phyloP scores from a whole-genome alignment of 2,113 vertebrate genomes.

The Heterochromis multidens region DNA sequence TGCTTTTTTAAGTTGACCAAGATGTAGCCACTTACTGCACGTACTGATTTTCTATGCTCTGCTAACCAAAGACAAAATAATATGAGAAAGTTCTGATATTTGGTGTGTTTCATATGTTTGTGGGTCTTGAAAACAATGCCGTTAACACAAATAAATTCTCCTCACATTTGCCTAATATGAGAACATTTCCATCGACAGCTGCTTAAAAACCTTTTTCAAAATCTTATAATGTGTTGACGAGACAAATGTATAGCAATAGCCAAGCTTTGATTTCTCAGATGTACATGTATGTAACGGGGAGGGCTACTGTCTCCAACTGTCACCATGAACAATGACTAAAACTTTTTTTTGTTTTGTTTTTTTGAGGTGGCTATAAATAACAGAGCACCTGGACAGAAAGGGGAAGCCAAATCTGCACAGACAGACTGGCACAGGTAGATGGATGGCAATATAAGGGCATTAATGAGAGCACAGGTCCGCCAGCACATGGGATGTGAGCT shows the following conservation, averaged over 20 bases:
- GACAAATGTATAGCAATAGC: not conserved
- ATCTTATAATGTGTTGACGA: not conserved
- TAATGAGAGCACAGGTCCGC: constrained; percentile 40
- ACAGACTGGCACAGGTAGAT: constrained; percentile 44
- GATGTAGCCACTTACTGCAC: not conserved
- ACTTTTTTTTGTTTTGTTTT: not conserved
- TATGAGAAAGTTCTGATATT: not conserved
- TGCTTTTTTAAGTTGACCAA: not conserved
- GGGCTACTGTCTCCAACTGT: constrained; percentile 18
- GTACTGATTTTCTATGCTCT: too few relatives aligned
- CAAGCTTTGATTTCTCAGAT: not conserved
- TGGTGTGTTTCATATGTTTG: not conserved
- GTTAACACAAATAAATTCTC: not conserved
- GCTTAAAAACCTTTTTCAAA: not conserved
- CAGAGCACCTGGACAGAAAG: constrained; percentile 39
- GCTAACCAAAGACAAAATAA: not conserved
- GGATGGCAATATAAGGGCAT: constrained; percentile 35
- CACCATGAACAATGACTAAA: constrained; percentile 29
- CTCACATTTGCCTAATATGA: not conserved
- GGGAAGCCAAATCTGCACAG: constrained; percentile 26
- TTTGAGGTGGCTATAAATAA: constrained; percentile 47
- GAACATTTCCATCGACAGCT: not conserved
- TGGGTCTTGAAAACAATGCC: not conserved
- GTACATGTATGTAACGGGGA: not conserved
- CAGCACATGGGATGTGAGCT: constrained; percentile 23